Base-by-base conservation (phyloP, 1,140 invertebrate species). In the Antheraea mylitta region DNA sequence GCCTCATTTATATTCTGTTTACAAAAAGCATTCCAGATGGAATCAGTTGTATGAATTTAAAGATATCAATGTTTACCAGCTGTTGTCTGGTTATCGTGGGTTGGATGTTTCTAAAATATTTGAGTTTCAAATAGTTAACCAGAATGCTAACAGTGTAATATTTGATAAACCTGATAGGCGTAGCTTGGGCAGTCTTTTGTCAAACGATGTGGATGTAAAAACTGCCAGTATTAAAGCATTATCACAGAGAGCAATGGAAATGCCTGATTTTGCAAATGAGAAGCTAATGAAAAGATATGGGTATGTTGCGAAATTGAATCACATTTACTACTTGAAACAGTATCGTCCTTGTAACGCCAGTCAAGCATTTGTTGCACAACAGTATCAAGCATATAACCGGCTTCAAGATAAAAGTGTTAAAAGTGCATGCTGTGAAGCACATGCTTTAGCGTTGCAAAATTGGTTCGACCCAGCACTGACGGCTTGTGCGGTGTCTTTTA, bases 271-370 rank as follows among this genome's bases (percentile, higher is more conserved):
- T 80, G 91, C 90, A 22, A 93, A 90, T 71, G 89, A 92, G 70
- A 88, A 91, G 74, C 83, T 95, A 0, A 89, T 94, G 73, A 91
- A 93, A 74, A 93, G 93, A 73, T 94, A 94, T 82, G 94, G 94
- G 16, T 93, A 95, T 79, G 91, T 93, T 30, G 94, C 95, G 68
- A 93, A 93, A 77, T 80, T 95, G 38, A 94, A 93, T 73, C 95
- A 94, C 68, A 85, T 93, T 22, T 94, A 95, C 85, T 95, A 95
- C 87, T 82, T 96, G 37, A 95, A 94, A 73, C 94, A 95, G 85
- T 93, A 93, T 58, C 90, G 95, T 37, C 95, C 95, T 13, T 94
- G 93, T 76, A 95, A 95, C 84, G 95, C 95, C 16, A 91, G 90
- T 68, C 93, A 93, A 77, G 85, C 89, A 10, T 93, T 93, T 75